phyloP scores from a whole-genome alignment of 1,140 invertebrate genomes.

The Samia ricini region DNA sequence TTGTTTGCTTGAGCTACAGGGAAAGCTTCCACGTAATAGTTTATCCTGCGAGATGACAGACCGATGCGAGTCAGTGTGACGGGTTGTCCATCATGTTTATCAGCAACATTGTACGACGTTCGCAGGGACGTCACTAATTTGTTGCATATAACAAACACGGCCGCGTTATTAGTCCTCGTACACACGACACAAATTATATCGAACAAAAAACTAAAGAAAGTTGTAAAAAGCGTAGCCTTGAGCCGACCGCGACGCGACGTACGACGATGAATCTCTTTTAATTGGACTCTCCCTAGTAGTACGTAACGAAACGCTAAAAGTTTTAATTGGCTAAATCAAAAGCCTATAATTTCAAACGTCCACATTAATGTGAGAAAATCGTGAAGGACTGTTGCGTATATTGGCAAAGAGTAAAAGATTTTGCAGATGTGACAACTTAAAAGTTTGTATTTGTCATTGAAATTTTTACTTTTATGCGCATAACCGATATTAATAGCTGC shows the following conservation, averaged over 20 bases:
- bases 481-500: too few species aligned
- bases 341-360: slow-evolving; percentile 50
- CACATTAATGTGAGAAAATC: slow-evolving; percentile 54
- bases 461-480: too few species aligned
- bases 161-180: background rate
- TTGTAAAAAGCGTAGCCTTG: background rate
- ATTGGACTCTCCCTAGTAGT: slow-evolving; percentile 1
- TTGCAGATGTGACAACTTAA: background rate
- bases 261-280: background rate
- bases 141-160: background rate
- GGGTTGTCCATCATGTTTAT: background rate
- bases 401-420: slow-evolving; percentile 30
- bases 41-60: too few species aligned
- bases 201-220: background rate
- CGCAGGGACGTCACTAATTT: background rate
- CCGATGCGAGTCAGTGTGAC: too few species aligned
- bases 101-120: background rate
- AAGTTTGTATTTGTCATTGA: too few species aligned
- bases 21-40: background rate
- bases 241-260: background rate
- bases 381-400: slow-evolving; percentile 42
- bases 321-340: slow-evolving; percentile 57
- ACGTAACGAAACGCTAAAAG: slow-evolving; percentile 23
- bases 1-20: background rate
- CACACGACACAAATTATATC: background rate